Conservation (phyloP, 2,888 invertebrate genomes). For the Pyrochroa serraticornis region DNA sequence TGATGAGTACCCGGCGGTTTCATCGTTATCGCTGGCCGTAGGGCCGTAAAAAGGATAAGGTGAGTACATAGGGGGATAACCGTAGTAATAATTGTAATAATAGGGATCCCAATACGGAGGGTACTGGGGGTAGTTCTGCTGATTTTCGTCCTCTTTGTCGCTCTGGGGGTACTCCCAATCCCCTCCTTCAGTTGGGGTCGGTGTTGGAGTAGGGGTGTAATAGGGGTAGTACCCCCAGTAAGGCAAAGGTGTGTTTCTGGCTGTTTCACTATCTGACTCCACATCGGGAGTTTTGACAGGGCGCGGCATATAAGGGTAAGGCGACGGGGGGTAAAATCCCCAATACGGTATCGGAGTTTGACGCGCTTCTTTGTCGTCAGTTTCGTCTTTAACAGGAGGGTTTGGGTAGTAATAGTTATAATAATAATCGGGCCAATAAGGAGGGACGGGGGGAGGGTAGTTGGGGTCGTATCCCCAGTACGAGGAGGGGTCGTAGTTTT, state of each 20-base stretch:
- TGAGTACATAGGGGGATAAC: slow-evolving; percentile 51
- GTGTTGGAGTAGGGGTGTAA: slow-evolving; percentile 10
- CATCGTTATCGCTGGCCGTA: slow-evolving; percentile 45
- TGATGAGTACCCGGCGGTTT: slow-evolving; percentile 55
- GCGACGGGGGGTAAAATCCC: slow-evolving; percentile 43
- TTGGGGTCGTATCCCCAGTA: slow-evolving; percentile 39
- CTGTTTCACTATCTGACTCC: slow-evolving; percentile 31
- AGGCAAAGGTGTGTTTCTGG: slow-evolving; percentile 28
- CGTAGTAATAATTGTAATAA: slow-evolving; percentile 48
- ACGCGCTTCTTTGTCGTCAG: slow-evolving; percentile 21
- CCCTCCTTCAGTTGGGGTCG: slow-evolving; percentile 11
- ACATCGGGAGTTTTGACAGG: slow-evolving; percentile 20
- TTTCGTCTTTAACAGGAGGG: slow-evolving; percentile 23
- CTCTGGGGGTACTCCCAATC: slow-evolving; percentile 20
- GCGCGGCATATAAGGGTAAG: slow-evolving; percentile 16
- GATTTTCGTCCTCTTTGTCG: slow-evolving; percentile 18
- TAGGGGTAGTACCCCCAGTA: slow-evolving; percentile 30
- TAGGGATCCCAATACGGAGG: slow-evolving; percentile 54
- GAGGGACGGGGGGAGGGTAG: slow-evolving; percentile 40
- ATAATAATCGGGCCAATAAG: slow-evolving; percentile 46
- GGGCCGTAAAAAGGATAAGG: slow-evolving; percentile 44
- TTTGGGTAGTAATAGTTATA: slow-evolving; percentile 39
- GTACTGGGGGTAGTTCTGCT: slow-evolving; percentile 34
- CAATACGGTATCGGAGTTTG: slow-evolving; percentile 46
- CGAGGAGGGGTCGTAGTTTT: slow-evolving; percentile 51